Evolutionary conservation across 2,888 invertebrate genomes (phyloP).

Genomic region (Suillia variegata): DNA sequence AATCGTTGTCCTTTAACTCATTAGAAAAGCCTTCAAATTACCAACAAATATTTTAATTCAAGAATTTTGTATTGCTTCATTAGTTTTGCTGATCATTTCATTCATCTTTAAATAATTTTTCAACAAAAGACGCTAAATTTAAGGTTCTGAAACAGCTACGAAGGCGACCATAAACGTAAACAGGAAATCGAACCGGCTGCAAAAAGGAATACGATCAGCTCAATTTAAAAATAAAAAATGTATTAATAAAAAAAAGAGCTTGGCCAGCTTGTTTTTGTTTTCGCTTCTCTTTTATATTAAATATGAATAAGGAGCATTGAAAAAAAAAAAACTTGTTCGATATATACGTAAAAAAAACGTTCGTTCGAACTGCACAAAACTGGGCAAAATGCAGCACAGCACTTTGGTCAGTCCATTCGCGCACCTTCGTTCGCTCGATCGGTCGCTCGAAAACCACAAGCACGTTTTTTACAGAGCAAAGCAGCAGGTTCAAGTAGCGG

Average conservation of each 20-base stretch:
- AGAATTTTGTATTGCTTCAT: no score
- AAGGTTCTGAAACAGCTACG: neutral
- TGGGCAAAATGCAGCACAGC: no score
- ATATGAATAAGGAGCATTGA: neutral
- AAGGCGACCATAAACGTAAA: slow-evolving; percentile 23
- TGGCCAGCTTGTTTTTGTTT: slow-evolving; percentile 12
- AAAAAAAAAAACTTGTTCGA: neutral
- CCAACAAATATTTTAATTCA: no score
- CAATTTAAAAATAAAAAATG: slow-evolving; percentile 7
- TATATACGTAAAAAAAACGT: neutral
- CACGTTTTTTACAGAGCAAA: no score
- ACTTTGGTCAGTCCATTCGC: no score
- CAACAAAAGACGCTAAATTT: neutral
- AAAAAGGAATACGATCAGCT: slow-evolving; percentile 31
- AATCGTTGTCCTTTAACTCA: no score
- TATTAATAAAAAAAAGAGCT: neutral
- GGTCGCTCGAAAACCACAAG: neutral
- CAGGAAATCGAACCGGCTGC: slow-evolving; percentile 59
- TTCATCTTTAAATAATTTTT: no score
- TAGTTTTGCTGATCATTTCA: no score
- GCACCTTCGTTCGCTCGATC: no score
- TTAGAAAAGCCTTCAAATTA: no score
- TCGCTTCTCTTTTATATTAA: neutral
- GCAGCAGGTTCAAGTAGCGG: neutral
- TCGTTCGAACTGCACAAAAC: no score